Base-by-base conservation (phyloP, 2,113 vertebrate genomes). In the Cnemophilus loriae region DNA sequence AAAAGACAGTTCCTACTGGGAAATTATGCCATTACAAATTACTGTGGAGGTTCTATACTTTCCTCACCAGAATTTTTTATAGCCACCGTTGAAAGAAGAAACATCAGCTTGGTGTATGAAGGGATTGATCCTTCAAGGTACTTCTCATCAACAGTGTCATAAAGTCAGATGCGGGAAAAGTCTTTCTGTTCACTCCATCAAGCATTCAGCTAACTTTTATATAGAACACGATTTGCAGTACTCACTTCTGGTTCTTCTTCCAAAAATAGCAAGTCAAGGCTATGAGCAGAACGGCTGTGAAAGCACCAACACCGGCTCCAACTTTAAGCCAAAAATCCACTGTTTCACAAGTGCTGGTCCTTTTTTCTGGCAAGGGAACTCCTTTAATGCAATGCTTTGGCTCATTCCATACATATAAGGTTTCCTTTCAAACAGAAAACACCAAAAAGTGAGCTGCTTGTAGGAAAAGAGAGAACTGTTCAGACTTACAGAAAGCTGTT, bases 171-270 rank as follows among this genome's bases (percentile, higher is more conserved):
- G 50, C 9, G 56, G 46, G 15, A 75, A 49, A 86, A 11, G 24
- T 19, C 22, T 71, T 78, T 52, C 64, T 41, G 52, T 30, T 65
- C 59, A 70, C 9, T 30, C 32, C 14, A 71, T 21, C 44, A 80
- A 88, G 20, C 4, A 88, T 90, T 85, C 56, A 52, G 16, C 35
- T 75, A 64, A 65, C 18, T 85, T 84, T 80, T 33, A 60, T 18
- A 83, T 4, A 35, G 33, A 77, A 75, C 14, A 63, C 9, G 61
- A 57, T 37, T 26, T 65, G 23, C 9, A 68, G 23, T 86, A 98
- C 98, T 93, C 97, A 99, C 99, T 99, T 99, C 95, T 99, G 99
- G 95, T 99, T 99, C 93, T 99, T 99, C 92, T 99, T 99, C 99
- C 99, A 99, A 97, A 99, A 99, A 97, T 99, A 99, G 96, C 98